Base-by-base conservation (phyloP, 2,797 vertebrate species). In the Anguilla obscura region DNA sequence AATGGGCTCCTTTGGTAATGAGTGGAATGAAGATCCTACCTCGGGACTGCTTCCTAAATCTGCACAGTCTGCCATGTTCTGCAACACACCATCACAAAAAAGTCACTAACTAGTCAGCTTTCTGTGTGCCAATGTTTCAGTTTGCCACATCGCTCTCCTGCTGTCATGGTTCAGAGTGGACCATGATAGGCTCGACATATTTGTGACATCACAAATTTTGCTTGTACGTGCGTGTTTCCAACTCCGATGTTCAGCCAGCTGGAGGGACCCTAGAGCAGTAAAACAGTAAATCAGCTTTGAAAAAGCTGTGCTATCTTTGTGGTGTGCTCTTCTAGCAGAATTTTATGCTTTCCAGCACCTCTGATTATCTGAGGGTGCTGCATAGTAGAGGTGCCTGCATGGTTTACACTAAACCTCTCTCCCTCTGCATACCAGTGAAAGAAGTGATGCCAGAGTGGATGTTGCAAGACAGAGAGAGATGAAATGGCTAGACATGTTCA, bases 401-500 rank as follows among this genome's bases (percentile, higher is more conserved):
- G 27, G 12, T 33, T 79, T 48, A 9, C 58, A 58, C 48, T 48
- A 14, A 82, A 12, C 45, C 10, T 60, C 60, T 86, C 18, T 63
- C 45, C 82, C 24, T 87, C 18, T 88, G 3, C 82, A 1, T 93
- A 89, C 1, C 95, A 98, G 97, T 69, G 97, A 97, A 50, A 95
- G 92, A 50, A 95, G 92, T 79, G 94, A 97, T 5, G 0, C 93
- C 89, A 90, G 94, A 91, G 93, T 98, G 90, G 97, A 98, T 71
- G 97, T 99, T 88, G 96, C 97, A 52, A 94, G 98, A 33, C 97
- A 98, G 94, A 94, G 98, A 90, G 98, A 99, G 93, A 94, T 98
- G 90, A 99, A 99, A 87, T 99, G 98, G 98, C 91, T 99, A 50
- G 98, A 99, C 45, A 99, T 98, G 98, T 97, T 99, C 93, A 91